Evolutionary conservation across 1,140 invertebrate genomes (phyloP).

Genomic region (Bombus soroeensis): DNA sequence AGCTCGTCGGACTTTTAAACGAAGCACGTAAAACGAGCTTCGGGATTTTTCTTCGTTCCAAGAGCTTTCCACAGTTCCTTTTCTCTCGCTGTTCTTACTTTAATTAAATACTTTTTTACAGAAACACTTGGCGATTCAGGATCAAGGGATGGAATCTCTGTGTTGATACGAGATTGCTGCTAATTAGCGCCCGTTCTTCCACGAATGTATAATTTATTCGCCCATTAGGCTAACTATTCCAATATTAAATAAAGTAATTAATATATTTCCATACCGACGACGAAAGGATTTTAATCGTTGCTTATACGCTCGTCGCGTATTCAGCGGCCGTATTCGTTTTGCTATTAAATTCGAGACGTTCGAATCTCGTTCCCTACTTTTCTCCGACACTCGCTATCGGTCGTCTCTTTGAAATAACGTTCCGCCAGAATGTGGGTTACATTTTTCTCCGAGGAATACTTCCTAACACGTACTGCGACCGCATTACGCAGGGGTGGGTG

Average conservation of each 20-base stretch:
- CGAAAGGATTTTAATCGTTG: not conserved
- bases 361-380: slow-evolving; percentile 8
- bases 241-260: not conserved
- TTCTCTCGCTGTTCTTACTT: slow-evolving; percentile 2
- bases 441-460: slow-evolving; percentile 45
- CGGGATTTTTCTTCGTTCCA: slow-evolving; percentile 22
- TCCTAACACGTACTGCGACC: slow-evolving; percentile 38
- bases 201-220: not conserved
- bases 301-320: not conserved
- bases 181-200: slow-evolving; percentile 4
- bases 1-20: slow-evolving; percentile 28
- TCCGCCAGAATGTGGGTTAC: slow-evolving; percentile 47
- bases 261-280: not conserved
- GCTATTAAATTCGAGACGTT: slow-evolving; percentile 9
- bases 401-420: slow-evolving; percentile 38
- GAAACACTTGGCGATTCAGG: not conserved
- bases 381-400: slow-evolving; percentile 19
- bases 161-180: slow-evolving; percentile 27
- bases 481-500: slow-evolving; percentile 43
- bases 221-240: not conserved
- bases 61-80: not conserved
- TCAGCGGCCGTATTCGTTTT: not conserved
- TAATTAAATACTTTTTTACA: slow-evolving; percentile 31
- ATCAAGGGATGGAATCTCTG: not conserved
- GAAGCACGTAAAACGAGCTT: slow-evolving; percentile 26